These are phyloP conservation scores for Patella vulgata DNA, from an alignment of 1,140 invertebrate genomes.

Conservation along the genomic window DNA sequence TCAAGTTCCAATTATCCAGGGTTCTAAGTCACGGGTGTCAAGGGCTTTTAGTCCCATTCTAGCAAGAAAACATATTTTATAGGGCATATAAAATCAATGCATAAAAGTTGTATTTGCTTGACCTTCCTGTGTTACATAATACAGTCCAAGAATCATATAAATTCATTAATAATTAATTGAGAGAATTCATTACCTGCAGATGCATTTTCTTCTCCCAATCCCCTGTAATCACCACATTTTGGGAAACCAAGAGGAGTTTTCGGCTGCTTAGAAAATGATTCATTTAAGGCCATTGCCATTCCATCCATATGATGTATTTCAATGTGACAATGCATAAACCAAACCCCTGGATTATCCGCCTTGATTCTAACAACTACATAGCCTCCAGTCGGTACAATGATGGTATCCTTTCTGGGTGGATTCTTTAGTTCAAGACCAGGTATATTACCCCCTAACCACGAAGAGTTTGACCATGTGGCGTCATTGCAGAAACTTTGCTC, in stretches of 20 bases:
- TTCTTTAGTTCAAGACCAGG: conserved; percentile 65
- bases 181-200: too few species aligned
- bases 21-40: too few species aligned
- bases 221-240: conserved; percentile 35
- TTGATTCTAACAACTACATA: conserved; percentile 77
- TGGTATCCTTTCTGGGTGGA: conserved; percentile 77
- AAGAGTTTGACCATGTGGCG: conserved; percentile 44
- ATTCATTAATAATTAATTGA: too few species aligned
- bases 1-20: too few species aligned
- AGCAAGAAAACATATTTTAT: too few species aligned
- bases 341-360: conserved; percentile 75
- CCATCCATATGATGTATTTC: conserved; percentile 50
- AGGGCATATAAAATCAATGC: too few species aligned
- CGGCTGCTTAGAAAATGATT: conserved; percentile 37
- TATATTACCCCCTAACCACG: conserved; percentile 45
- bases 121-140: too few species aligned
- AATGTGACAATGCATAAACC: conserved; percentile 62
- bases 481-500: conserved; percentile 46
- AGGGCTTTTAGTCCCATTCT: too few species aligned
- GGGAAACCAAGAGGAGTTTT: conserved; percentile 38
- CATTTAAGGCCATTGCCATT: conserved; percentile 56
- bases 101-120: too few species aligned
- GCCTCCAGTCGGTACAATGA: conserved; percentile 76
- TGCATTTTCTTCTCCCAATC: too few species aligned
- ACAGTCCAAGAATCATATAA: too few species aligned